Base-by-base conservation (phyloP, 2,888 invertebrate species). In the Nemapogon koenigi region DNA sequence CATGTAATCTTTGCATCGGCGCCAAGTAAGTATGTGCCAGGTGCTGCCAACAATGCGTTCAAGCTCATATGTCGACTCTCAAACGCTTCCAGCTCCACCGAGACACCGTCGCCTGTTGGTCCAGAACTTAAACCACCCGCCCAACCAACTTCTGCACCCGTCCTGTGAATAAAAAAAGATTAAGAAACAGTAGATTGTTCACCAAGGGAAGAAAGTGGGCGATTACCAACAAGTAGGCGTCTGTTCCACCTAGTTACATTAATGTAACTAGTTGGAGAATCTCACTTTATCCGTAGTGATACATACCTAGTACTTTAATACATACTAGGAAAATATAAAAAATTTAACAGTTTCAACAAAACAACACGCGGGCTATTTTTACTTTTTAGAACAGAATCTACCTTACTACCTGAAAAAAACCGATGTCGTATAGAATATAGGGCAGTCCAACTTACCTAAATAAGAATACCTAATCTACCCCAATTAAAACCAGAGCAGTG, bases 1-100 rank as follows among this genome's bases (percentile, higher is more conserved):
- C 18, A 18, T 3, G 60, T 52, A 25, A 68, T 50, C 8, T 82
- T 75, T 53, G 88, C 75, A 35, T 85, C 81, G 8, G 84, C 76
- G 32, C 86, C 86, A 42, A 89, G 71, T 48, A 87, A 82, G 59
- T 85, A 89, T 4, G 86, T 84, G 41, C 89, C 89, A 19, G 88
- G 83, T 25, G 81, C 67, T 16, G 85, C 80, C 47, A 86, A 72
- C 42, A 84, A 72, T 13, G 84, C 85, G 38, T 83, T 71, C 54
- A 88, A 80, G 53, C 71, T 70, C 49, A 87, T 71, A 49, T 79
- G 79, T 47, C 79, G 78, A 44, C 67, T 54, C 48, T 69, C 67
- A 50, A 83, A 81, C 46, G 82, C 72, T 49, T 72, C 70, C 47
- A 85, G 58, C 18, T 47, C 57, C 43, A 62, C 76, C 53, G 61